Percentiles rank a stretch among this genome's conserved stretches.
phyloP scores from a whole-genome alignment of 1,140 invertebrate genomes.

The Lordiphosa clarofinis region DNA sequence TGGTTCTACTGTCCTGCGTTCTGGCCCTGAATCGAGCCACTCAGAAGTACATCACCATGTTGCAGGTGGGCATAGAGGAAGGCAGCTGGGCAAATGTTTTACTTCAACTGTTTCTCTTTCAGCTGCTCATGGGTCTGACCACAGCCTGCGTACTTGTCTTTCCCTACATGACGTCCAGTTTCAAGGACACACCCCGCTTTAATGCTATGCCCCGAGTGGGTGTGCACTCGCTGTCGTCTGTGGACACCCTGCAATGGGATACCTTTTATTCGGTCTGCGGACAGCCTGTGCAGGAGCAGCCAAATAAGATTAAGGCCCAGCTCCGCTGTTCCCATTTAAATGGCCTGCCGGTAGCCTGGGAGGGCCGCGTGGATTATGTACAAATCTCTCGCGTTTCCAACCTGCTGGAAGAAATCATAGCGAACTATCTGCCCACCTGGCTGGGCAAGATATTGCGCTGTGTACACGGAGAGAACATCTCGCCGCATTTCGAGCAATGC shows the following conservation, averaged over 20 bases:
- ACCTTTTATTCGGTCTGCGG: slow-evolving; percentile 87
- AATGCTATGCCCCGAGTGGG: slow-evolving; percentile 48
- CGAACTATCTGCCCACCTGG: slow-evolving; percentile 82
- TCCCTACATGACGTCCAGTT: slow-evolving; percentile 80
- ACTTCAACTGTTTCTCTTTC: not conserved
- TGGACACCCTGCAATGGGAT: slow-evolving; percentile 82
- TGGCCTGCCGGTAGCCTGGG: slow-evolving; percentile 85
- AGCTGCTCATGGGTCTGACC: slow-evolving; percentile 68
- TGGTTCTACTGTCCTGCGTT: slow-evolving; percentile 84
- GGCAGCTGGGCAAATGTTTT: not conserved
- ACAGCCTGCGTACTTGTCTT: slow-evolving; percentile 80
- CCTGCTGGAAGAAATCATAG: slow-evolving; percentile 81
- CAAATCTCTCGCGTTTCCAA: slow-evolving; percentile 84
- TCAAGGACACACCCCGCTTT: slow-evolving; percentile 75
- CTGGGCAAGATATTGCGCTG: slow-evolving; percentile 84
- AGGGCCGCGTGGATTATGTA: slow-evolving; percentile 86
- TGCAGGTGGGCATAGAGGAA: slow-evolving; percentile 81
- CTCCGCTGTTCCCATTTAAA: slow-evolving; percentile 85
- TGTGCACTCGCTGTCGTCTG: slow-evolving; percentile 30
- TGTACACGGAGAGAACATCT: slow-evolving; percentile 84
- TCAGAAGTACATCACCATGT: slow-evolving; percentile 84
- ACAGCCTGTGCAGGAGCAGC: slow-evolving; percentile 84
- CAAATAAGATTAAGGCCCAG: slow-evolving; percentile 84
- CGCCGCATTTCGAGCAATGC: slow-evolving; percentile 80
- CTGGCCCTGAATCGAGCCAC: slow-evolving; percentile 82